Evolutionary conservation across 2,888 invertebrate species (phyloP).

Genomic region (Callimorpha dominula): DNA sequence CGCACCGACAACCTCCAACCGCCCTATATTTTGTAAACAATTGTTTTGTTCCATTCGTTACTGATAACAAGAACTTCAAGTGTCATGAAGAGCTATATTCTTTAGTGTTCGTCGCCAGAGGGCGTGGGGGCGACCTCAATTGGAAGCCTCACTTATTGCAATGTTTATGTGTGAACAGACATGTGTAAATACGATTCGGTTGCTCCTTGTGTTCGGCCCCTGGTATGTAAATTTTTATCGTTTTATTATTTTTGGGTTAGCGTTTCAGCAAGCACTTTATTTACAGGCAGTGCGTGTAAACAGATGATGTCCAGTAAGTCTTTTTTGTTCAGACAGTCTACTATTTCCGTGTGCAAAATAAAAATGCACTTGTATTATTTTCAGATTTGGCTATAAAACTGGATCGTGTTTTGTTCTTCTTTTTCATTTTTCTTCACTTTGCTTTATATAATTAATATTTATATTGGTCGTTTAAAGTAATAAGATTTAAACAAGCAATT

Average conservation of each 20-base stretch:
- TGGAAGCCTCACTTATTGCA: background rate
- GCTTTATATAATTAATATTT: background rate
- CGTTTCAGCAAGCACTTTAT: background rate
- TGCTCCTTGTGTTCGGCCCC: background rate
- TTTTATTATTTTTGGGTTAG: background rate
- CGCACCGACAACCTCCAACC: slow-evolving; percentile 47
- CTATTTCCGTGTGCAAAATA: background rate
- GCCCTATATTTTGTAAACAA: slow-evolving; percentile 62
- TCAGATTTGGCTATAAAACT: background rate
- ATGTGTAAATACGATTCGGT: slow-evolving; percentile 1
- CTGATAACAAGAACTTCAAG: slow-evolving; percentile 43
- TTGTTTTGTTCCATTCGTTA: slow-evolving; percentile 49
- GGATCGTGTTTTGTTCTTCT: background rate
- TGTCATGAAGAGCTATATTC: slow-evolving; percentile 10
- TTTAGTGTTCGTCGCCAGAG: slow-evolving; percentile 19
- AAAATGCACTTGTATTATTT: background rate
- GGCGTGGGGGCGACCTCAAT: slow-evolving; percentile 13
- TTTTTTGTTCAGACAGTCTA: background rate
- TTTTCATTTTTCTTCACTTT: background rate
- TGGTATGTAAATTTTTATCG: slow-evolving; percentile 13
- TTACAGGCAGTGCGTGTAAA: background rate
- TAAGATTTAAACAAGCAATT: background rate
- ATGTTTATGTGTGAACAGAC: slow-evolving; percentile 11
- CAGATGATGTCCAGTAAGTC: background rate
- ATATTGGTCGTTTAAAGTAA: background rate